phyloP scores from a whole-genome alignment of 2,113 vertebrate genomes.

The Albula goreensis region DNA sequence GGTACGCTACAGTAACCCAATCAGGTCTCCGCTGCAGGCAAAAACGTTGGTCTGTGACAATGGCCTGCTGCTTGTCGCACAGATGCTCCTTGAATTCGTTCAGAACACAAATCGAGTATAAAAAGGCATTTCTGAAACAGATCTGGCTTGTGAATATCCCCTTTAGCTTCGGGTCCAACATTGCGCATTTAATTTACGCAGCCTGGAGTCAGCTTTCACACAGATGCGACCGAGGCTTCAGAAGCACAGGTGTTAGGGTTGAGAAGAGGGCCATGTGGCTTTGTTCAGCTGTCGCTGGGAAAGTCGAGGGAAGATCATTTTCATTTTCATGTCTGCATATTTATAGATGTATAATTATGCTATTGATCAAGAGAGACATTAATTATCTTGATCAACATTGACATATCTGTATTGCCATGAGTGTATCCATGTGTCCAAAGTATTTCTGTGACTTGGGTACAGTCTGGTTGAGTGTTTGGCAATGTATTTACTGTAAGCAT shows the following conservation, averaged over 20 bases:
- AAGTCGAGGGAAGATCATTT: neutral
- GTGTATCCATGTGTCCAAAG: neutral
- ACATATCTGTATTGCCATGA: neutral
- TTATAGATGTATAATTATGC: neutral
- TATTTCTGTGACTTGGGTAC: neutral
- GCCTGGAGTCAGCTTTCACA: neutral
- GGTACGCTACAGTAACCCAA: neutral
- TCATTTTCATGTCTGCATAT: neutral
- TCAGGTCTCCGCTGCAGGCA: neutral
- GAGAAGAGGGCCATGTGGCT: neutral
- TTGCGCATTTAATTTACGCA: neutral
- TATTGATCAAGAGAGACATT: neutral
- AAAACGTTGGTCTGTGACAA: neutral
- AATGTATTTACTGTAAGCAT: neutral
- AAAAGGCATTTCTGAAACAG: neutral
- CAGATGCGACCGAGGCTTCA: neutral
- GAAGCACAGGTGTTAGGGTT: neutral
- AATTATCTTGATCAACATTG: too few relatives aligned
- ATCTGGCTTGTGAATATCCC: neutral
- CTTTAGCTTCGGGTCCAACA: neutral
- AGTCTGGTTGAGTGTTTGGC: neutral
- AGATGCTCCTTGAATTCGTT: neutral
- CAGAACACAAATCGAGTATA: neutral
- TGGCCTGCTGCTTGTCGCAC: neutral
- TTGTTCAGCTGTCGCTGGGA: neutral